A percentile compares a stretch with the other conserved stretches of the same genome.
These are phyloP conservation scores for Alectura lathami DNA, from an alignment of 2,113 vertebrate genomes.

Conservation along the genomic window DNA sequence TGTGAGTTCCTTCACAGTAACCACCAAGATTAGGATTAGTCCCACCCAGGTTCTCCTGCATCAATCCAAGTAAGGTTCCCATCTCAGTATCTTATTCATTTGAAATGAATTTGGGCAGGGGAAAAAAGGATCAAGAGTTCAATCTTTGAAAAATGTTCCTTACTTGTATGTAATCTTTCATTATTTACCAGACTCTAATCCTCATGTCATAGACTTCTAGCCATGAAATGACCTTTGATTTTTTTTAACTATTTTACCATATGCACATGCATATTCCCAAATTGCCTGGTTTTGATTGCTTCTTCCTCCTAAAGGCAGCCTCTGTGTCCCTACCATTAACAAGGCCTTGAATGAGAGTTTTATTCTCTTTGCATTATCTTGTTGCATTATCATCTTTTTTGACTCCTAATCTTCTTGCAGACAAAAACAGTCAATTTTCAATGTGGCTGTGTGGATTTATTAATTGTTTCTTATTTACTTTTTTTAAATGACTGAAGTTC, in stretches of 20 bases:
- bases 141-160: neutral
- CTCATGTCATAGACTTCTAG: neutral
- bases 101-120: neutral
- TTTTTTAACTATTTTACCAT: neutral
- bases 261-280: neutral
- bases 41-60: neutral
- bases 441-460: too few species aligned
- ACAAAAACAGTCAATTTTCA: neutral
- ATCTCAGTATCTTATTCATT: neutral
- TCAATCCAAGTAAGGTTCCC: neutral
- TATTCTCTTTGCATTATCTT: neutral
- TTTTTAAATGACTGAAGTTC: neutral
- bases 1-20: neutral
- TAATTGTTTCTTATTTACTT: too few species aligned
- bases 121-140: neutral
- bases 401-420: neutral
- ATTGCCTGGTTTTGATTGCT: neutral
- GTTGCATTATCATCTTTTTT: neutral
- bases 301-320: neutral
- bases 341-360: too few species aligned
- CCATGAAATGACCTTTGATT: neutral
- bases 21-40: neutral
- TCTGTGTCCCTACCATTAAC: accelerated
- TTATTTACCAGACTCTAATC: neutral
- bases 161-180: neutral